Percentiles rank a stretch among this genome's conserved stretches.
Conservation (phyloP, 2,113 vertebrate species). For the Parus major region DNA sequence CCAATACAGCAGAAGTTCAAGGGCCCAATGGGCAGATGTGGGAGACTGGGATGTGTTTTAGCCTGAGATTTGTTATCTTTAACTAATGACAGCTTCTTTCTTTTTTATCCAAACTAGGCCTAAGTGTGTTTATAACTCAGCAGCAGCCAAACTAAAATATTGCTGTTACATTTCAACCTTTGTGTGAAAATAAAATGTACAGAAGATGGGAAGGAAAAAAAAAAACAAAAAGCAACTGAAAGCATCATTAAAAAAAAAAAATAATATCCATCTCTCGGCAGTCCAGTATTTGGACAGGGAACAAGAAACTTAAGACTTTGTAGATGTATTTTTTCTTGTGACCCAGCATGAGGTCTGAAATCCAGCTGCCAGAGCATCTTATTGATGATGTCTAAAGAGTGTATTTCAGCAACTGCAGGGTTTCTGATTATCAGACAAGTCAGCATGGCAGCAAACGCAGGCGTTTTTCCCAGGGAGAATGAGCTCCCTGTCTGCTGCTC, state of each 20-base stretch:
- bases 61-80: conserved; percentile 37
- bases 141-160: neutral
- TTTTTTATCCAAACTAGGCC: neutral
- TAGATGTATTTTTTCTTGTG: neutral
- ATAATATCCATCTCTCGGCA: neutral
- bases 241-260: neutral
- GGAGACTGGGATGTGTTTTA: conserved; percentile 15
- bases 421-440: neutral
- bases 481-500: neutral
- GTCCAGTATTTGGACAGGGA: neutral
- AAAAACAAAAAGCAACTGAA: neutral
- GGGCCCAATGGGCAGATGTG: neutral
- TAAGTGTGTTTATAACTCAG: neutral
- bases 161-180: neutral
- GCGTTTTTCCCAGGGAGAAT: neutral
- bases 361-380: conserved; percentile 1
- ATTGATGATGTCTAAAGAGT: conserved; percentile 22
- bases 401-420: neutral
- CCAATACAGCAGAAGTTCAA: conserved; percentile 20
- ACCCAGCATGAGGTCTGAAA: neutral
- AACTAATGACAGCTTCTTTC: neutral
- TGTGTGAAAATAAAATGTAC: neutral
- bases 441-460: neutral
- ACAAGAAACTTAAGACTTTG: neutral
- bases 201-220: neutral